Percentiles rank a stretch among this genome's conserved stretches.
These are phyloP conservation scores for Struthidea cinerea DNA, from an alignment of 2,113 vertebrate species.

Conservation along the genomic window DNA sequence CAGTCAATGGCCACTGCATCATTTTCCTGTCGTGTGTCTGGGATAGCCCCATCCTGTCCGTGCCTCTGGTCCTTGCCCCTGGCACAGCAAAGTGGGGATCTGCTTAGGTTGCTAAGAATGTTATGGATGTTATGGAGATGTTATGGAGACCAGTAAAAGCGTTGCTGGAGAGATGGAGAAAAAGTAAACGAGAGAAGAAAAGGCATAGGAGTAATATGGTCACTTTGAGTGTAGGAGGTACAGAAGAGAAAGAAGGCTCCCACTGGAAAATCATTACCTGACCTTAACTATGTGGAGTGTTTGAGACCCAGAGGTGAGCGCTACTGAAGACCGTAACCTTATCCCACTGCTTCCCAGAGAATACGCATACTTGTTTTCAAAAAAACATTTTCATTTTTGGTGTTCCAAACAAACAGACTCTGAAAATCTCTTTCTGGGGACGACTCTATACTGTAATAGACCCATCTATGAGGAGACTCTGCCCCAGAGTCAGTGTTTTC, in stretches of 20 bases:
- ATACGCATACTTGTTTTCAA: neutral
- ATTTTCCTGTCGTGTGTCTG: fast-evolving
- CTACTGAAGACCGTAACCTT: neutral
- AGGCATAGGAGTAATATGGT: neutral
- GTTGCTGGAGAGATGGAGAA: neutral
- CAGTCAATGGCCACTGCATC: neutral
- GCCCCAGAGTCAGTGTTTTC: neutral
- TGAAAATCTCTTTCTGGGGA: neutral
- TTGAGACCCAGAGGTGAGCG: neutral
- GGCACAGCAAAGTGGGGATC: neutral
- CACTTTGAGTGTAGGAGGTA: neutral
- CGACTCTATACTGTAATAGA: neutral
- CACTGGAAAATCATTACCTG: neutral
- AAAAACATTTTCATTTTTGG: neutral
- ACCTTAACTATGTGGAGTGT: neutral
- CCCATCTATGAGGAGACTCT: neutral
- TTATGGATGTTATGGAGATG: neutral
- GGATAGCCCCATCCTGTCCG: neutral
- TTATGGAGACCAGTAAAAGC: neutral
- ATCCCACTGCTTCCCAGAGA: neutral
- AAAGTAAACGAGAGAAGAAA: neutral
- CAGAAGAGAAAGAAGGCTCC: neutral
- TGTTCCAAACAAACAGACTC: neutral
- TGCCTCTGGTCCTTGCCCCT: neutral
- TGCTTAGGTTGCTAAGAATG: neutral